Conservation (phyloP, 2,113 vertebrate species). For the Heterochromis multidens region DNA sequence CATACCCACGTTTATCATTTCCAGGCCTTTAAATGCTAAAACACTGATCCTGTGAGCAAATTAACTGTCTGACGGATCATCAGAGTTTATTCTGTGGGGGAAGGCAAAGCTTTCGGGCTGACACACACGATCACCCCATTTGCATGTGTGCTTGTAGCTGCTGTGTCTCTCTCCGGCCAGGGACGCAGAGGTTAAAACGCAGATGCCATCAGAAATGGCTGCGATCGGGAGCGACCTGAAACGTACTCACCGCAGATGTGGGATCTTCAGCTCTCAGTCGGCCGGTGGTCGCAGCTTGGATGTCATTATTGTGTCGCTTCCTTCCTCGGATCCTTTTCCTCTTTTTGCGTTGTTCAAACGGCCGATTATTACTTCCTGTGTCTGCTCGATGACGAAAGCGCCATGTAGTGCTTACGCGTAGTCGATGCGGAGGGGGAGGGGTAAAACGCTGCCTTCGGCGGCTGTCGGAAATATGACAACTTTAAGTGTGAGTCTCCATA, state of each 20-base stretch:
- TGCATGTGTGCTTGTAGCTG: neutral
- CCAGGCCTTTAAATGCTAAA: neutral
- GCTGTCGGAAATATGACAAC: neutral
- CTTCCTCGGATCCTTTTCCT: neutral
- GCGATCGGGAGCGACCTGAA: neutral
- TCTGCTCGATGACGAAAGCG: slow-evolving; percentile 40
- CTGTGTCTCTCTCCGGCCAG: neutral
- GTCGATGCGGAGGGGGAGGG: neutral
- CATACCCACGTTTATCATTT: neutral
- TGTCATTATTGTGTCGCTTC: slow-evolving; percentile 14
- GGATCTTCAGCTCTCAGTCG: neutral
- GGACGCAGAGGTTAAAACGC: slow-evolving; percentile 34
- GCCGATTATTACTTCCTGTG: slow-evolving; percentile 57
- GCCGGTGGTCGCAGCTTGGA: neutral
- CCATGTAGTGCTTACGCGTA: neutral
- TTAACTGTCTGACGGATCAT: neutral
- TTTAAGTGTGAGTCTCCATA: neutral
- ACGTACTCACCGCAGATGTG: slow-evolving; percentile 46
- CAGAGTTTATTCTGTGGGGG: neutral
- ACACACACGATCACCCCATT: neutral
- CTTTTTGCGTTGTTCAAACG: neutral
- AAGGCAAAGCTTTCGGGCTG: neutral
- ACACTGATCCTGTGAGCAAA: neutral
- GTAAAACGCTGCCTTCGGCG: slow-evolving; percentile 8
- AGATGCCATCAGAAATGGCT: neutral